Evolutionary conservation across 2,888 invertebrate species (phyloP), one percentile per base, ranked within the genome.

Genomic region (Rapana venosa): DNA sequence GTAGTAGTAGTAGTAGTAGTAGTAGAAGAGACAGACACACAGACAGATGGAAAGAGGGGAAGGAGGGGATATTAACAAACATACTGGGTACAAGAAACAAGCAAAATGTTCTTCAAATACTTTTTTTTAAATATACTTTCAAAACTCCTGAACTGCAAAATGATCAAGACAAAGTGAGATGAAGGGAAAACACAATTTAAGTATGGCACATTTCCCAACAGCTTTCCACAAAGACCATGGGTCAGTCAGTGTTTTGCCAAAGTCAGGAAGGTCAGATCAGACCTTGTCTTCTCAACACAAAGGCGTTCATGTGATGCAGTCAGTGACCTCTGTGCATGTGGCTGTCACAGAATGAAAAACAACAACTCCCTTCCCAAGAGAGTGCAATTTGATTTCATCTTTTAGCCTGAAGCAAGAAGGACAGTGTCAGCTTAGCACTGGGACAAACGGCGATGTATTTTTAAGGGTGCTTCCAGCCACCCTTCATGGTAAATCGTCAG

Each of bases 281-380:
- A 22, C 22, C 22, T 61, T 61, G 2, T 61, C 61, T 61, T 61
- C 61, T 61, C 61, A 15, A 32, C 84, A 66, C 58, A 58, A 86
- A 86, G 58, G 66, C 66, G 61, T 66, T 86, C 61, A 86, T 66
- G 86, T 35, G 8, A 86, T 22, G 26, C 86, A 86, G 61, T 47
- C 86, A 86, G 20, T 35, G 86, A 86, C 86, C 86, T 47, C 47
- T 66, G 66, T 22, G 32, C 86, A 86, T 66, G 61, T 66, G 86
- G 32, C 32, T 35, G 86, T 86, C 86, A 26, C 26, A 22, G 86
- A 35, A 86, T 61, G 86, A 66, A 26, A 35, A 58, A 58, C 35
- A 58, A 66, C 86, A 61, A 86, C 86, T 66, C 86, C 58, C 22
- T 13, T 66, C 86, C 86, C 86, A 35, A 61, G 66, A 66, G 86